Evolutionary conservation across 2,113 vertebrate species (phyloP), one percentile per base, ranked within the genome.

Genomic region (Anthoscopus minutus): DNA sequence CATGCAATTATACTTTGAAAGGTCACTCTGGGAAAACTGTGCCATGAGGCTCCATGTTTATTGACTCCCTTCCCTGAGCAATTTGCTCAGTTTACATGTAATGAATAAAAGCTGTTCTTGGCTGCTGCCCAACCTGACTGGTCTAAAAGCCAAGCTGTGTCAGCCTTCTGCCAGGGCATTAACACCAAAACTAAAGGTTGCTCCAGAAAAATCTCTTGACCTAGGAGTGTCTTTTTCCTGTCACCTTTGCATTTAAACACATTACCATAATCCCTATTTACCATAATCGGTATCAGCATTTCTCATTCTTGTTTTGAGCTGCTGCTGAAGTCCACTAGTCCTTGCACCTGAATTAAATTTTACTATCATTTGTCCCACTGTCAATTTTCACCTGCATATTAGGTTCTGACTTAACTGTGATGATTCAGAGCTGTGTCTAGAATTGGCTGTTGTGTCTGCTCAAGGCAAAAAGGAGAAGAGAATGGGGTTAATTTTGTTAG

Each of bases 31-130:
- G 56, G 62, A 86, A 96, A 94, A 95, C 4, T 21, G 67, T 82
- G 51, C 79, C 4, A 2, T 27, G 56, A 91, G 79, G 33, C 24
- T 88, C 71, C 47, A 22, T 71, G 71, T 86, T 93, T 95, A 92
- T 89, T 94, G 87, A 93, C 85, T 80, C 67, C 31, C 24, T 86
- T 89, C 74, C 35, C 78, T 77, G 23, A 54, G 51, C 54, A 94
- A 83, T 96, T 97, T 94, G 56, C 79, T 96, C 56, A 82, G 58
- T 94, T 95, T 91, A 88, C 64, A 83, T 60, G 58, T 86, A 89
- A 81, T 58, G 67, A 95, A 86, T 83, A 83, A 91, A 77, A 62
- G 47, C 40, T 92, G 20, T 74, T 93, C 73, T 87, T 93, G 93
- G 84, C 78, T 89, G 71, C 74, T 77, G 54, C 58, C 89, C 94